Evolutionary conservation across 2,888 invertebrate species (phyloP).

Genomic region (Pollenia angustigena): DNA sequence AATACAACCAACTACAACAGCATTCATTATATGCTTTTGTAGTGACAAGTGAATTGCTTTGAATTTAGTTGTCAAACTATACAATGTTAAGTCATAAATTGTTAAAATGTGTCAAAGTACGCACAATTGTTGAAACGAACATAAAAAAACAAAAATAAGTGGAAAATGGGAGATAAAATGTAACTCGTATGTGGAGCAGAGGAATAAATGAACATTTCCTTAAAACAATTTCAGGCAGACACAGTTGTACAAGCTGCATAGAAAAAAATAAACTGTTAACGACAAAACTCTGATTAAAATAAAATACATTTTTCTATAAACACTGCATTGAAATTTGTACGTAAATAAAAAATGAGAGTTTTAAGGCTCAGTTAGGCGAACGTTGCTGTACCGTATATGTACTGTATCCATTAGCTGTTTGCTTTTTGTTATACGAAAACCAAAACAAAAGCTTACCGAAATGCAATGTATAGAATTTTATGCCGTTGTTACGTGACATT

Average conservation of each 20-base stretch:
- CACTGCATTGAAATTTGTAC: too few species aligned
- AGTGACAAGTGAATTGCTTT: conserved; percentile 81
- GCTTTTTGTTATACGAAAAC: too few species aligned
- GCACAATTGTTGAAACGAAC: conserved; percentile 66
- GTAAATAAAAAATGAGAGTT: too few species aligned
- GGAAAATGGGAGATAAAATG: conserved; percentile 3
- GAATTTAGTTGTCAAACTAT: conserved; percentile 82
- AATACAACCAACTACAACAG: conserved; percentile 37
- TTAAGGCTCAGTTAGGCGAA: too few species aligned
- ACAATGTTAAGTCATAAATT: conserved; percentile 79
- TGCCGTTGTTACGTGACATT: too few species aligned
- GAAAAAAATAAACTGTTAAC: conserved; percentile 48
- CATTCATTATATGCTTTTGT: conserved; percentile 50
- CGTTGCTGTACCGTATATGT: too few species aligned
- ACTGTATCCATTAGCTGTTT: too few species aligned
- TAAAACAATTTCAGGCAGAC: conserved; percentile 45
- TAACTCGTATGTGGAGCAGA: conserved; percentile 10
- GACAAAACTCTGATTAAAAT: conserved; percentile 54
- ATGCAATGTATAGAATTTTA: too few species aligned
- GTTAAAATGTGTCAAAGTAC: conserved; percentile 78
- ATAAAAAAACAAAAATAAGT: background rate
- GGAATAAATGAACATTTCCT: conserved; percentile 58
- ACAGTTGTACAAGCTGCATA: conserved; percentile 54
- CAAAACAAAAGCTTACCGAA: too few species aligned
- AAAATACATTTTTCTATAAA: conserved; percentile 4